Evolutionary conservation across 2,797 vertebrate species (phyloP).

Genomic region (Cryptoblepharus egeriae): DNA sequence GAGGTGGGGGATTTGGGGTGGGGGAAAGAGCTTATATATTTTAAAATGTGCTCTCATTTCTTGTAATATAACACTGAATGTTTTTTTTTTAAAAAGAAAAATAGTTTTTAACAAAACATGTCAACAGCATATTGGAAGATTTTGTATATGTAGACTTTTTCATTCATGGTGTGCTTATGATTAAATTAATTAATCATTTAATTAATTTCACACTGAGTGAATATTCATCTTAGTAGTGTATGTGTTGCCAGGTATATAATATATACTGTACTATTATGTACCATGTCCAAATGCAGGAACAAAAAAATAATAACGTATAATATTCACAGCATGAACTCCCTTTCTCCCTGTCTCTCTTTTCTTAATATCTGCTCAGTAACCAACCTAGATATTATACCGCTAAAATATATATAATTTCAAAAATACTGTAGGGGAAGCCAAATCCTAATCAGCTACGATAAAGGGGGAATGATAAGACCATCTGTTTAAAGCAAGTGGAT

Average conservation of each 20-base stretch:
- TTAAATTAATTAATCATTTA: conserved; percentile 70
- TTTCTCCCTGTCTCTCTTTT: conserved; percentile 32
- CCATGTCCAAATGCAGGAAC: conserved; percentile 32
- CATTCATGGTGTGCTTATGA: conserved; percentile 45
- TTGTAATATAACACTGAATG: conserved; percentile 38
- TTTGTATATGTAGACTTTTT: conserved; percentile 42
- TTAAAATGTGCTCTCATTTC: conserved; percentile 67
- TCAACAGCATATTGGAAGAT: conserved; percentile 15
- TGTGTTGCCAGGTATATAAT: conserved; percentile 49
- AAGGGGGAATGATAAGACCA: conserved; percentile 67
- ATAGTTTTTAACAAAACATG: background rate
- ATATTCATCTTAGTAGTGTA: conserved; percentile 52
- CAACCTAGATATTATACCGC: conserved; percentile 71
- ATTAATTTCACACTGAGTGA: conserved; percentile 56
- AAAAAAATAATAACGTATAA: conserved; percentile 62
- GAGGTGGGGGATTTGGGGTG: conserved; percentile 50
- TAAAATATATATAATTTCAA: conserved; percentile 76
- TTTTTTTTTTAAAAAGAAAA: conserved; percentile 26
- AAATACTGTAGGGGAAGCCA: conserved; percentile 79
- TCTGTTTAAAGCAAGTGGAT: conserved; percentile 75
- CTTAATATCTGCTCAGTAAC: conserved; percentile 69
- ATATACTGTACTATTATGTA: conserved; percentile 47
- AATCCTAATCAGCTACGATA: conserved; percentile 79
- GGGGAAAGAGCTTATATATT: conserved; percentile 61
- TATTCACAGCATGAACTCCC: conserved; percentile 67